A percentile compares a stretch with the other conserved stretches of the same genome.
phyloP scores from a whole-genome alignment of 2,888 invertebrate genomes.

The Choristoneura rosaceana region DNA sequence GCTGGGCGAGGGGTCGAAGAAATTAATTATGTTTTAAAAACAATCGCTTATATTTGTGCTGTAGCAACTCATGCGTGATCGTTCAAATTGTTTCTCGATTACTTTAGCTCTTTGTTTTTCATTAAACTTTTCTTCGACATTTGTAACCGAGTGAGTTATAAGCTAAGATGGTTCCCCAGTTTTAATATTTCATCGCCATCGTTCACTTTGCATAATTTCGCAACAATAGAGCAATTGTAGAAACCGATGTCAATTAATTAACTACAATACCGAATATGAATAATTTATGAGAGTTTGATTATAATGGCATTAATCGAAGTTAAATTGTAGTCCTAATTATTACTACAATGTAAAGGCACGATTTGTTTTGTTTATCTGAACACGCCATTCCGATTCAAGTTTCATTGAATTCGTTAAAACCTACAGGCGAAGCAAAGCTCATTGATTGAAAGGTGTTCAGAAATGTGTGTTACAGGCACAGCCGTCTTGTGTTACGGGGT shows the following conservation, averaged over 20 bases:
- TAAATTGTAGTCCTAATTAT: constrained; percentile 8
- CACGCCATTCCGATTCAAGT: background rate
- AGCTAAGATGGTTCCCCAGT: constrained; percentile 22
- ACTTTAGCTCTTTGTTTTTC: constrained; percentile 81
- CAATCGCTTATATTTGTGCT: constrained; percentile 82
- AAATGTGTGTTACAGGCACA: constrained; percentile 42
- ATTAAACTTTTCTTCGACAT: constrained; percentile 74
- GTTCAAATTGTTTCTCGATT: constrained; percentile 83
- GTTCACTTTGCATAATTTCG: background rate
- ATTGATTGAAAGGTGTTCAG: constrained; percentile 18
- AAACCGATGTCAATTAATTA: constrained; percentile 25
- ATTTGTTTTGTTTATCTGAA: background rate
- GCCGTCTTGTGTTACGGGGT: constrained; percentile 60
- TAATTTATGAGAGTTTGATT: constrained; percentile 10
- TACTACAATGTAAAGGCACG: background rate
- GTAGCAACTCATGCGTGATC: constrained; percentile 81
- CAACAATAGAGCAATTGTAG: constrained; percentile 17
- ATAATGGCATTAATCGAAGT: background rate
- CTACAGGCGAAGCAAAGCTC: background rate
- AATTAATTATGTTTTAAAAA: constrained; percentile 85
- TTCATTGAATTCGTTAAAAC: background rate
- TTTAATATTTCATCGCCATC: constrained; percentile 8
- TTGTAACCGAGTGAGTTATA: constrained; percentile 53
- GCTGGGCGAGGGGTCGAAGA: constrained; percentile 76
- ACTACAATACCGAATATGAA: constrained; percentile 4